Base-by-base conservation (phyloP, 2,797 vertebrate species). In the Cynodonichthys magdalenae region DNA sequence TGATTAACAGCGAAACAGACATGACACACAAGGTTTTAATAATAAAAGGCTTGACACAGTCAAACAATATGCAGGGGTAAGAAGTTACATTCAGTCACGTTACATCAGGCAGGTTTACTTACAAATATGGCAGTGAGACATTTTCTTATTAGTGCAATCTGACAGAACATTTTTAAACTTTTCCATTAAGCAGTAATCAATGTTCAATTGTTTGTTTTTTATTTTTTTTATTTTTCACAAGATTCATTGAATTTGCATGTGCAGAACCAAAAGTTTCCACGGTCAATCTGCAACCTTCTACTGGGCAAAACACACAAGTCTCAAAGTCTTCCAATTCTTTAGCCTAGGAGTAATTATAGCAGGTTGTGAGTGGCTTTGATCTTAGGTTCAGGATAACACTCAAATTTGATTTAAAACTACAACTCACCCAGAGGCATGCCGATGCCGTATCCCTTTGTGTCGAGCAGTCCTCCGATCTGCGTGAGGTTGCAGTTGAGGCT, bases 371-470 rank as follows among this genome's bases (percentile, higher is more conserved):
- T 12, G 36, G 12, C 36, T 18, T 46, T 2, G n/a, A 18, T n/a
- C 44, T 46, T 10, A 46, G 4, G 9, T 19, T 46, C n/a, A 10
- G 8, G n/a, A 18, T 19, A 46, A 46, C 44, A 18, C 18, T 18
- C 3, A 8, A 18, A 3, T 46, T 46, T 24, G 24, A 2, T 24
- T 24, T 24, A 24, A 24, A 3, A 14, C 36, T 39, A 3, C 1
- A 15, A 0, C 74, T 68, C 82, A 96, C 95, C 95, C 58, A 96
- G 90, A 0, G 95, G 95, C 95, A 96, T 95, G 71, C 95, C 95
- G 12, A 96, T 96, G 89, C 95, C 95, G 0, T 96, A 96, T 86
- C 95, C 95, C 87, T 96, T 96, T 89, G 95, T 96, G 89, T 96
- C 95, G 47, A 96, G 92, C 73, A 95, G 91, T 0, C 95, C 95